Conservation (phyloP, 2,113 vertebrate species). For the Tretioscincus oriximinensis region DNA sequence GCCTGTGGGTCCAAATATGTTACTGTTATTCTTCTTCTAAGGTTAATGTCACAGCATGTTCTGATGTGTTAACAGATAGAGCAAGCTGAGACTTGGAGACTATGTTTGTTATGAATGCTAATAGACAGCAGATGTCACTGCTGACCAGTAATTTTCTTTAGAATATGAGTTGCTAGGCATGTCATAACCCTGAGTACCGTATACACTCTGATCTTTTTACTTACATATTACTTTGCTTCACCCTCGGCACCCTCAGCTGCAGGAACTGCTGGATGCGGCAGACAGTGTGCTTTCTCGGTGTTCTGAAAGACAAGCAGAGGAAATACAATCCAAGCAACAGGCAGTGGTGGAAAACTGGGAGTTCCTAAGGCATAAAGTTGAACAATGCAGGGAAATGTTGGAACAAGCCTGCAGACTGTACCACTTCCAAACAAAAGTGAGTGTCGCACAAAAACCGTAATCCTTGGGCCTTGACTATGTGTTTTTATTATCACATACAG, state of each 20-base stretch:
- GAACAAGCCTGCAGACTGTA: slow-evolving; percentile 68
- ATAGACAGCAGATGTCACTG: slow-evolving; percentile 57
- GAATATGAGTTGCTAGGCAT: background rate
- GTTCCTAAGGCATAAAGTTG: slow-evolving; percentile 67
- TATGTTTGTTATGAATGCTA: slow-evolving; percentile 27
- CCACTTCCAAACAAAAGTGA: slow-evolving; percentile 79
- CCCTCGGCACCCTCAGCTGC: slow-evolving; percentile 76
- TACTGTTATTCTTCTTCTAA: too few species aligned
- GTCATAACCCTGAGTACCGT: background rate
- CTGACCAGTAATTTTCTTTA: slow-evolving; percentile 25
- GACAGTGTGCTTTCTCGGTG: slow-evolving; percentile 64
- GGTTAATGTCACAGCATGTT: too few species aligned
- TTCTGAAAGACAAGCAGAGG: slow-evolving; percentile 57
- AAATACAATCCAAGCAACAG: slow-evolving; percentile 75
- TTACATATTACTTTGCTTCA: background rate
- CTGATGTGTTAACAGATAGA: too few species aligned
- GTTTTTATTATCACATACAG: background rate
- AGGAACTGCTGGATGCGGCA: slow-evolving; percentile 77
- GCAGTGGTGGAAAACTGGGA: slow-evolving; percentile 81
- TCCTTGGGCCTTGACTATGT: too few species aligned
- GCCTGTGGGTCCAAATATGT: too few species aligned
- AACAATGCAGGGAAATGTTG: slow-evolving; percentile 73
- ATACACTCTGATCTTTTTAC: background rate
- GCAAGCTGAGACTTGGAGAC: slow-evolving; percentile 9
- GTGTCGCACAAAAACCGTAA: slow-evolving; percentile 1